phyloP scores from a whole-genome alignment of 2,113 vertebrate species.

The Chunga burmeisteri region DNA sequence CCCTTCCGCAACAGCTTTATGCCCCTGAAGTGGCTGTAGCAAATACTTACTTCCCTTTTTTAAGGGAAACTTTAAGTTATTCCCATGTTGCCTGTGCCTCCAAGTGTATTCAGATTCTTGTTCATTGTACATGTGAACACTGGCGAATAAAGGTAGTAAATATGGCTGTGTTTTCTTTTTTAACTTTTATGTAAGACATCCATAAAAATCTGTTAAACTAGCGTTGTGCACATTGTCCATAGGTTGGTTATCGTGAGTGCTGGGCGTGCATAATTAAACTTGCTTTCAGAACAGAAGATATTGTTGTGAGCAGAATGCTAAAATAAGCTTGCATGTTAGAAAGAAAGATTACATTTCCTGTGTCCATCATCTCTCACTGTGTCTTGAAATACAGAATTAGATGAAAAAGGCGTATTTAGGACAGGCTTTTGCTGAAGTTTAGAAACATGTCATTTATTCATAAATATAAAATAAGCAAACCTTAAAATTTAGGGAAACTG shows the following conservation, averaged over 20 bases:
- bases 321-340: background rate
- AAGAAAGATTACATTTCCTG: background rate
- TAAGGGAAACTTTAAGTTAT: background rate
- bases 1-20: background rate
- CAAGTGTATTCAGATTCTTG: background rate
- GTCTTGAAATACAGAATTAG: background rate
- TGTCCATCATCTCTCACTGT: background rate
- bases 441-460: background rate
- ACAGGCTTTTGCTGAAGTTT: background rate
- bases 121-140: background rate
- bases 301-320: background rate
- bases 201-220: background rate
- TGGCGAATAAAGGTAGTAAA: background rate
- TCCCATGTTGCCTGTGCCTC: background rate
- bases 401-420: background rate
- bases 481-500: background rate
- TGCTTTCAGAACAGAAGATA: background rate
- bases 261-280: background rate
- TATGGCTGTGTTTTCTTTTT: background rate
- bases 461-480: background rate
- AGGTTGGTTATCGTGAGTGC: background rate
- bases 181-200: background rate
- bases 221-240: background rate
- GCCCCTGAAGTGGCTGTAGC: background rate
- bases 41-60: background rate